Percentiles rank a stretch among this genome's conserved stretches.
phyloP scores from a whole-genome alignment of 2,797 vertebrate genomes.

The Anisognathus igniventris region DNA sequence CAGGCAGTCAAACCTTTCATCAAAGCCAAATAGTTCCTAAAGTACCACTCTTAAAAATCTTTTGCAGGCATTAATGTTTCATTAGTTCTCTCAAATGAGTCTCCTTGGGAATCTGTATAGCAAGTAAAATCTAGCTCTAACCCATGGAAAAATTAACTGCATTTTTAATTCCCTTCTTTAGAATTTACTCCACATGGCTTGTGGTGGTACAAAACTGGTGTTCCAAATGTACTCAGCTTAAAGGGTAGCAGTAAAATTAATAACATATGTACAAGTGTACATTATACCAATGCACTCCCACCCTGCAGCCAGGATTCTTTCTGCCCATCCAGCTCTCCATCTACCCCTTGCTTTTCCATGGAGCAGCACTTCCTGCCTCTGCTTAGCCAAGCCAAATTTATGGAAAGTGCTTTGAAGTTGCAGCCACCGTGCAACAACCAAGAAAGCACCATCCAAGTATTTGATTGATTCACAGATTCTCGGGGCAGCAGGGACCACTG shows the following conservation, averaged over 20 bases:
- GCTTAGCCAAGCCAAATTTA: background rate
- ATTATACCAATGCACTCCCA: background rate
- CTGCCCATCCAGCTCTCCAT: background rate
- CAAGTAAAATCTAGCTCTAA: conserved; percentile 18
- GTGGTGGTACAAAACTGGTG: background rate
- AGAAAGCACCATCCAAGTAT: background rate
- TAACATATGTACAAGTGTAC: background rate
- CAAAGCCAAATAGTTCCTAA: conserved; percentile 64
- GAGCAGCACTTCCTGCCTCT: background rate
- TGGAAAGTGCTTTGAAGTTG: background rate
- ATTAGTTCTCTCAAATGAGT: conserved; percentile 48
- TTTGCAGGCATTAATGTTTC: conserved; percentile 62
- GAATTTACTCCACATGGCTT: background rate
- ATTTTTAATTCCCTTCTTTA: conserved; percentile 35
- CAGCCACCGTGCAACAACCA: background rate
- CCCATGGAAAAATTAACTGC: conserved; percentile 14
- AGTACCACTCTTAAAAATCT: conserved; percentile 58
- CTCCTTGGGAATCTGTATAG: conserved; percentile 30
- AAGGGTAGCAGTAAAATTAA: background rate
- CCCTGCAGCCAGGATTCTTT: background rate
- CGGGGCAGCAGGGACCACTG: background rate
- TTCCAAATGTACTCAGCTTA: background rate
- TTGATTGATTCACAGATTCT: background rate
- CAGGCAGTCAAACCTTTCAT: conserved; percentile 57
- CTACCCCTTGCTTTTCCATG: background rate